These are phyloP conservation scores for Ophioderma brevispina DNA, from an alignment of 35 echinoderm and acorn worm genomes.

Conservation along the genomic window DNA sequence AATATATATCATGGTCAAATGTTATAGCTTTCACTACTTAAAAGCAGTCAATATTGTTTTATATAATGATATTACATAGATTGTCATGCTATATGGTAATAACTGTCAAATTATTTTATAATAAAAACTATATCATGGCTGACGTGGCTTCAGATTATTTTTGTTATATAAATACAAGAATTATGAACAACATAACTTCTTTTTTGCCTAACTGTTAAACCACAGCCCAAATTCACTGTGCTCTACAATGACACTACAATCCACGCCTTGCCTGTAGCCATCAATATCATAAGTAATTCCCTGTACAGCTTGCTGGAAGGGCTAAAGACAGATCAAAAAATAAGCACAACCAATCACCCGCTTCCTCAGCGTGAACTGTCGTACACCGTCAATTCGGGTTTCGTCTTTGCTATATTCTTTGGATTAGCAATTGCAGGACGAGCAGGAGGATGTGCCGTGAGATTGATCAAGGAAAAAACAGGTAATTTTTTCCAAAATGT, in stretches of 20 bases:
- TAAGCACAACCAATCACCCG: conserved; percentile 46
- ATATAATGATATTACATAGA: too few relatives aligned
- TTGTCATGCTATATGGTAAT: too few relatives aligned
- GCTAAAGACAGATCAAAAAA: background rate
- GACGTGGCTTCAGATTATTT: too few relatives aligned
- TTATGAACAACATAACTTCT: too few relatives aligned
- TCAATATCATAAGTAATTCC: conserved; percentile 49
- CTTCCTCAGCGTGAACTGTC: background rate
- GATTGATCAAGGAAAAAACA: conserved; percentile 70
- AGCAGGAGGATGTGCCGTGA: conserved; percentile 31
- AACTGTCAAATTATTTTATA: too few relatives aligned
- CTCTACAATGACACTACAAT: conserved; percentile 69
- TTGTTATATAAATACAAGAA: too few relatives aligned
- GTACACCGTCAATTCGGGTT: conserved; percentile 28
- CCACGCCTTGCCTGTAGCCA: conserved; percentile 52
- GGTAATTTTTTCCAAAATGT: too few relatives aligned
- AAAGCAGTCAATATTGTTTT: too few relatives aligned
- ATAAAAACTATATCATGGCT: too few relatives aligned
- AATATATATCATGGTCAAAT: too few relatives aligned
- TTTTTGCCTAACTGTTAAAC: too few relatives aligned
- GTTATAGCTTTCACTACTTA: too few relatives aligned
- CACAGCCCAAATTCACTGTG: conserved; percentile 2
- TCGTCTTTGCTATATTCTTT: conserved; percentile 55
- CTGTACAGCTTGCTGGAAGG: conserved; percentile 4
- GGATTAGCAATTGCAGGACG: conserved; percentile 2